Conservation (phyloP, 2,113 vertebrate genomes). For the Thymallus thymallus region DNA sequence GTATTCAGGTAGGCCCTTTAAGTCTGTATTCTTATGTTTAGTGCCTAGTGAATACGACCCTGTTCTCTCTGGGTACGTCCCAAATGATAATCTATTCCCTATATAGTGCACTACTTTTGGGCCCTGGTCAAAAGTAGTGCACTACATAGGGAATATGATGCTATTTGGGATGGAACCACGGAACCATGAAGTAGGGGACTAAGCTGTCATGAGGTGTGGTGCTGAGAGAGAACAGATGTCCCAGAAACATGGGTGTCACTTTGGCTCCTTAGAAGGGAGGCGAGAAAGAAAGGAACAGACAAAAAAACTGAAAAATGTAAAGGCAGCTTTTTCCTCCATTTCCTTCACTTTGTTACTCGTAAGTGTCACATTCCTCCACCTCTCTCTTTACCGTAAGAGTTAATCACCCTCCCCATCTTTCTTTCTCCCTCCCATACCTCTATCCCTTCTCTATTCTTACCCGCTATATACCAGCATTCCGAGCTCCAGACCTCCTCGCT, state of each 20-base stretch:
- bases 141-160: no score
- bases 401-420: constrained; percentile 50
- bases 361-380: background rate
- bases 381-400: constrained; percentile 28
- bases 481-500: constrained; percentile 49
- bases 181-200: no score
- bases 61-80: no score
- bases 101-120: no score
- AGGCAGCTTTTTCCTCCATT: background rate
- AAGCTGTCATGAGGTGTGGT: no score
- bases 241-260: no score
- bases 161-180: no score
- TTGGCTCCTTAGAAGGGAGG: no score
- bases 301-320: background rate
- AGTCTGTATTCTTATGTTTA: constrained; percentile 16
- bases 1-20: no score
- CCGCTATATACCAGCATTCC: constrained; percentile 41
- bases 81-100: no score
- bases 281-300: no score
- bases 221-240: no score
- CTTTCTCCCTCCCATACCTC: constrained; percentile 37
- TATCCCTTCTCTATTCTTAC: constrained; percentile 2
- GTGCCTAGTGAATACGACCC: background rate
- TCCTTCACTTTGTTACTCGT: background rate
- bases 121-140: background rate